These are phyloP conservation scores for Morone chrysops DNA, from an alignment of 2,113 vertebrate genomes.

Conservation along the genomic window DNA sequence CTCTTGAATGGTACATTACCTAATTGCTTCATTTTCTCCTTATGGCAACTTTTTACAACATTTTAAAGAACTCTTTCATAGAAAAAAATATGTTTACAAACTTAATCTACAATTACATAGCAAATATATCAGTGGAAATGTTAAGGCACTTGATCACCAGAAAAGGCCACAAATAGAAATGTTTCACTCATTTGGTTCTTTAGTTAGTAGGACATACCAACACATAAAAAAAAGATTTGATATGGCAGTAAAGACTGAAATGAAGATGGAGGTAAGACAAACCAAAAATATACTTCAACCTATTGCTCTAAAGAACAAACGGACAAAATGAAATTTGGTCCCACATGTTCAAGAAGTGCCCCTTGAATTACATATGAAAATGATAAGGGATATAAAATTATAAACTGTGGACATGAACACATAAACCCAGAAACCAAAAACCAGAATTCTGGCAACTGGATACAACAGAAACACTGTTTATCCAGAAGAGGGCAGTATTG, in stretches of 20 bases:
- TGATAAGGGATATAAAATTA: constrained; percentile 41
- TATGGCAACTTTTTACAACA: constrained; percentile 58
- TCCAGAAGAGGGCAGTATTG: constrained; percentile 79
- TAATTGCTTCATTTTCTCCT: constrained; percentile 64
- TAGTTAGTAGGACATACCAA: constrained; percentile 54
- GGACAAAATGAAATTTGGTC: constrained; percentile 69
- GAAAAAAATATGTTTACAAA: constrained; percentile 78
- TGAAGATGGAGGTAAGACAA: constrained; percentile 48
- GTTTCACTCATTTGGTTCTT: constrained; percentile 75
- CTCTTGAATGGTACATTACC: constrained; percentile 64
- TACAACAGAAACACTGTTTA: not conserved
- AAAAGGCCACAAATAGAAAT: constrained; percentile 69
- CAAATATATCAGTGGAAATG: constrained; percentile 77
- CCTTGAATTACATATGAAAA: constrained; percentile 37
- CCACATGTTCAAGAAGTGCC: constrained; percentile 58
- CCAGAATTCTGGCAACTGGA: not conserved
- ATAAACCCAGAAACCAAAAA: constrained; percentile 12
- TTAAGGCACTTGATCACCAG: constrained; percentile 84
- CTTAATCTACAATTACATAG: constrained; percentile 71
- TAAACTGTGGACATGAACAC: constrained; percentile 14
- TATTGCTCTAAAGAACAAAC: constrained; percentile 22
- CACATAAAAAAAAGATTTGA: constrained; percentile 25
- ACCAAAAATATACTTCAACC: constrained; percentile 14
- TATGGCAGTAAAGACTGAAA: constrained; percentile 47
- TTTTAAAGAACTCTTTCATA: constrained; percentile 74